These are phyloP conservation scores for Drosophila lini DNA, from an alignment of 1,140 invertebrate species.

Conservation along the genomic window DNA sequence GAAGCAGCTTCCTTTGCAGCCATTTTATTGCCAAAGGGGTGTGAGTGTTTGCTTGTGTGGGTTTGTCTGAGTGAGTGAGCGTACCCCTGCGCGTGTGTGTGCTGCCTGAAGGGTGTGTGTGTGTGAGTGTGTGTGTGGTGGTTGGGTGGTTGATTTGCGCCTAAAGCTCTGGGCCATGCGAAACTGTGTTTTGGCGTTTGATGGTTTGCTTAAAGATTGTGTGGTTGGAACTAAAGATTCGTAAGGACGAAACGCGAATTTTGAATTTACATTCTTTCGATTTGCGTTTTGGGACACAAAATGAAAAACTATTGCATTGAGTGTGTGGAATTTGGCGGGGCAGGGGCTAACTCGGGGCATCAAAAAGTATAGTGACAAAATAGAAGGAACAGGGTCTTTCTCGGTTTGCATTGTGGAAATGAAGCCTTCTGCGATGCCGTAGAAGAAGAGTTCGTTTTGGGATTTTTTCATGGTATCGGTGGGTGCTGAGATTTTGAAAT, in stretches of 20 bases:
- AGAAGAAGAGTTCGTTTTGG: conserved; percentile 69
- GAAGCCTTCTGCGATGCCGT: conserved; percentile 81
- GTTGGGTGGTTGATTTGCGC: conserved; percentile 73
- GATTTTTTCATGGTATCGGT: conserved; percentile 32
- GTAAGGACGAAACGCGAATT: conserved; percentile 72
- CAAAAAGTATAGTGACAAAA: conserved; percentile 3
- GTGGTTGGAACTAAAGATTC: conserved; percentile 66
- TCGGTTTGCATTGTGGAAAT: conserved; percentile 65
- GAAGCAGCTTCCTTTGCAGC: conserved; percentile 82
- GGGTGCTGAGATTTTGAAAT: conserved; percentile 46
- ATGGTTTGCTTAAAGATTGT: conserved; percentile 43
- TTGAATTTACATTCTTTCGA: conserved; percentile 72
- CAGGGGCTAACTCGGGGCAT: conserved; percentile 41
- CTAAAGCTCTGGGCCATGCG: conserved; percentile 64
- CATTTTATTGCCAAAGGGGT: conserved; percentile 79
- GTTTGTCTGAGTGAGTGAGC: conserved; percentile 25
- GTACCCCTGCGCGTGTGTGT: conserved; percentile 58
- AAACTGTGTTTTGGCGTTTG: conserved; percentile 62
- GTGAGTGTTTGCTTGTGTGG: conserved; percentile 49
- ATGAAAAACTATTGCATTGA: conserved; percentile 83
- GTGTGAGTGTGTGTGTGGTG: conserved; percentile 39
- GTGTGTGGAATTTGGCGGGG: conserved; percentile 63
- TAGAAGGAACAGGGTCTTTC: conserved; percentile 8
- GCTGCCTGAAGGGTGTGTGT: conserved; percentile 58
- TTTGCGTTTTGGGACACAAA: conserved; percentile 80